A percentile compares a stretch with the other conserved stretches of the same genome.
Conservation (phyloP, 2,113 vertebrate species). For the Nibea coibor region DNA sequence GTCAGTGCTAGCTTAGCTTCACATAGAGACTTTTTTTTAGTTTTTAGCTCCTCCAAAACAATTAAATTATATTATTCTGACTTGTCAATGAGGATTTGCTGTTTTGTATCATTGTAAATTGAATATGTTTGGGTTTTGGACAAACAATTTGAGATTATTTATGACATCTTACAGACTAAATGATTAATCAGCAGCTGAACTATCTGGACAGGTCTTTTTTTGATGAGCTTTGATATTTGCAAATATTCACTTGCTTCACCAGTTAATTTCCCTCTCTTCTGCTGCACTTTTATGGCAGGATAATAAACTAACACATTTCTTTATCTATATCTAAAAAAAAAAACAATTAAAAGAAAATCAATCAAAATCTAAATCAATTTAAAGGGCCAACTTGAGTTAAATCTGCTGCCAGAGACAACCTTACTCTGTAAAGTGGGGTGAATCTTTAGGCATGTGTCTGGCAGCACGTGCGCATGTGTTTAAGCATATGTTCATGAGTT, state of each 20-base stretch:
- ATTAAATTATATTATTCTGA: not conserved
- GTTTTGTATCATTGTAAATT: not conserved
- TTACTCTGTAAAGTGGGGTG: slow-evolving; percentile 8
- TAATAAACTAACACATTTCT: slow-evolving; percentile 12
- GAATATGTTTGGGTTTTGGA: not conserved
- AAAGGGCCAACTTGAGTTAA: not conserved
- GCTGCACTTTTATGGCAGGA: not conserved
- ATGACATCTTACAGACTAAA: not conserved
- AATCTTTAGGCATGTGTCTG: slow-evolving; percentile 21
- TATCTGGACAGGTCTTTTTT: not conserved
- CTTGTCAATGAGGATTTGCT: not conserved
- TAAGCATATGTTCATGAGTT: slow-evolving; percentile 58
- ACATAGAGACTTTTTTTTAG: not conserved
- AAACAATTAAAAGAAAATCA: too few relatives aligned
- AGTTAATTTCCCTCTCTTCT: slow-evolving; percentile 1
- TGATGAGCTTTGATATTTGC: not conserved
- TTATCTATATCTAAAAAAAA: not conserved
- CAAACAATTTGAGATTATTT: not conserved
- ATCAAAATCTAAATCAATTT: too few relatives aligned
- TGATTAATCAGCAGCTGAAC: not conserved
- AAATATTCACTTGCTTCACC: not conserved
- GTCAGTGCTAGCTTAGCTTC: not conserved
- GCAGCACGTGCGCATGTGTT: slow-evolving; percentile 40
- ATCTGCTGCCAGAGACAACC: slow-evolving; percentile 10
- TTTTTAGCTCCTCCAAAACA: not conserved